Evolutionary conservation across 2,797 vertebrate genomes (phyloP), one percentile per base, ranked within the genome.

Genomic region (Rhinophrynus dorsalis): DNA sequence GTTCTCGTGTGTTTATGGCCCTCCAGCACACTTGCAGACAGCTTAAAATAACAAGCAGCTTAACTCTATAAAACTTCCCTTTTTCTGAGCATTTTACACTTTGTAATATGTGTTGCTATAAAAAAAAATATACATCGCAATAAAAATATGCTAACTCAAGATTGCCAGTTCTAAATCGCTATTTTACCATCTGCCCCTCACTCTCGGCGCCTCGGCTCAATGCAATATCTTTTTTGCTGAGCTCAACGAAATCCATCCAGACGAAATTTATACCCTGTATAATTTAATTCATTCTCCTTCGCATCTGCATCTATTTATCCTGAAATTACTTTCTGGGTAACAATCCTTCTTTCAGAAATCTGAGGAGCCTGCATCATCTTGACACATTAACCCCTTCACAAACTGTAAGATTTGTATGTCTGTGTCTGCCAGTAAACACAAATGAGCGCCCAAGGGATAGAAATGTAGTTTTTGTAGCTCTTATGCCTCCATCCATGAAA

Each of bases 121-220:
- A 72, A 72, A 73, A 69, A 67, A 73, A 73, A 73, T 73, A 67
- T 73, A 73, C 70, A 45, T 73, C 23, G 62, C 70, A 44, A 73
- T 73, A 73, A 73, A 73, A 67, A 73, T 73, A 73, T 67, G 70
- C 70, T 73, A 73, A 73, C 62, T 66, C 70, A 73, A 73, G 62
- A 73, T 73, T 73, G 70, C 56, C 29, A 55, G 62, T 73, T 73
- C 62, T 73, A 73, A 73, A 73, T 73, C 70, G 70, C 62, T 73
- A 47, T 67, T 73, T 73, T 73, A 73, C 70, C 70, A 73, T 73
- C 70, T 73, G 70, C 70, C 70, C 70, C 55, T 54, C 70, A 45
- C 60, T 73, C 47, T 73, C 47, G 17, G 62, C 30, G 45, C 62
- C 62, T 12, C n/a, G 15, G 62, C 62, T 67, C 62, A 67, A 26